Evolutionary conservation across 2,113 vertebrate species (phyloP).

Genomic region (Saccopteryx leptura): DNA sequence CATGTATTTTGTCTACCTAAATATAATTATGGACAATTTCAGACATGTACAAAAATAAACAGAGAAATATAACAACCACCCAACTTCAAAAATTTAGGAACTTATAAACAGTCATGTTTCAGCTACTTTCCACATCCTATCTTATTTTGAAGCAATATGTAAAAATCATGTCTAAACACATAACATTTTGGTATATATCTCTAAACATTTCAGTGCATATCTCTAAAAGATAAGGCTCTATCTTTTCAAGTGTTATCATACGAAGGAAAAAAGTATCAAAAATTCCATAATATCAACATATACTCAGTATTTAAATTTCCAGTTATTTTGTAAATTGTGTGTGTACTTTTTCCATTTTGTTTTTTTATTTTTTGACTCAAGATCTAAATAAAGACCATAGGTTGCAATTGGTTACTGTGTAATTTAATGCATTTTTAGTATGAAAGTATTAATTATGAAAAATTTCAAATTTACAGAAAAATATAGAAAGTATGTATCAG

Average conservation of each 20-base stretch:
- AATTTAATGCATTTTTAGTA: background rate
- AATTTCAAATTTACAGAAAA: background rate
- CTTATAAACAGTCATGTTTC: background rate
- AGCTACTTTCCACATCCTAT: no score
- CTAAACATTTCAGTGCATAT: background rate
- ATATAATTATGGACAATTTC: background rate
- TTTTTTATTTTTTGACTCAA: constrained; percentile 29
- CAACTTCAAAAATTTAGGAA: background rate
- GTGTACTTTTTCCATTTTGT: constrained; percentile 1
- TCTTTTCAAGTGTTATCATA: constrained; percentile 14
- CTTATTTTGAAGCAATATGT: constrained; percentile 35
- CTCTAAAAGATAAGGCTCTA: background rate
- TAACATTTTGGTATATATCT: background rate
- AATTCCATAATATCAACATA: constrained; percentile 12
- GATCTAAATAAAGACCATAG: background rate
- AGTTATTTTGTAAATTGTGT: background rate
- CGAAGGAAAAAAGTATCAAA: constrained; percentile 13
- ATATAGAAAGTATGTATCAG: background rate
- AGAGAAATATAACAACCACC: background rate
- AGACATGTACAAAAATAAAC: background rate
- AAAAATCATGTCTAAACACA: background rate
- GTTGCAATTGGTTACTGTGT: background rate
- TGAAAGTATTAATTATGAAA: constrained; percentile 37
- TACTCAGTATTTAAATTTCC: constrained; percentile 46
- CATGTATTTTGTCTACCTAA: background rate